Conservation (phyloP, 2,797 vertebrate species). For the Ispidina lecontei region DNA sequence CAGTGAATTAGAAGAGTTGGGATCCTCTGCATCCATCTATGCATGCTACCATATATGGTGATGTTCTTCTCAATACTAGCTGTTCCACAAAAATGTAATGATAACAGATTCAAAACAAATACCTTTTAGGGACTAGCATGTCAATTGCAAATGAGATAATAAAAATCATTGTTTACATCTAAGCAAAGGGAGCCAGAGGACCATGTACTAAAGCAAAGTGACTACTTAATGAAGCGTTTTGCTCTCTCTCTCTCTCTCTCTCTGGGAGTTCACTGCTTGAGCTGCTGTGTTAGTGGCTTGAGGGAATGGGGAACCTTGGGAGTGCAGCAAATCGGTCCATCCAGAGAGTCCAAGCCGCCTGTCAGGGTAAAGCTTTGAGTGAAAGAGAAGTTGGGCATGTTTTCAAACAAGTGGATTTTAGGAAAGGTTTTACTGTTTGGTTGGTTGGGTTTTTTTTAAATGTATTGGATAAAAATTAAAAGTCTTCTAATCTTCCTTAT, state of each 20-base stretch:
- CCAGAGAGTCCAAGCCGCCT: background rate
- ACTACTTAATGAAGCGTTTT: background rate
- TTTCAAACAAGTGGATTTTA: background rate
- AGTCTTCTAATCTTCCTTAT: background rate
- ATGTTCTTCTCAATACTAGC: slow-evolving; percentile 86
- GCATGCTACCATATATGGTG: slow-evolving; percentile 92
- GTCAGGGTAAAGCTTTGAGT: background rate
- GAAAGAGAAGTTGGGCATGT: background rate
- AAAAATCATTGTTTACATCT: slow-evolving; percentile 62
- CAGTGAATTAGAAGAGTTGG: slow-evolving; percentile 4
- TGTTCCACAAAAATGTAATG: slow-evolving; percentile 88
- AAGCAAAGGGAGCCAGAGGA: background rate
- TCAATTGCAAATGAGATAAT: slow-evolving; percentile 79
- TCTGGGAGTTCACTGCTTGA: accelerated
- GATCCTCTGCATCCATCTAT: slow-evolving; percentile 45
- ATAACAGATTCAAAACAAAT: slow-evolving; percentile 95
- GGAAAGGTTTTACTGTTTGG: background rate
- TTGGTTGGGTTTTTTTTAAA: too few species aligned
- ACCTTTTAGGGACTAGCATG: slow-evolving; percentile 96
- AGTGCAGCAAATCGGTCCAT: background rate
- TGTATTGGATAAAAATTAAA: background rate
- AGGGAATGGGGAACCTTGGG: background rate
- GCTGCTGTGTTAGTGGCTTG: background rate
- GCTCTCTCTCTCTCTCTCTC: background rate
- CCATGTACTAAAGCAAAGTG: background rate